These are phyloP conservation scores for Periophthalmodon schlosseri DNA, from an alignment of 2,113 vertebrate species.

Conservation along the genomic window DNA sequence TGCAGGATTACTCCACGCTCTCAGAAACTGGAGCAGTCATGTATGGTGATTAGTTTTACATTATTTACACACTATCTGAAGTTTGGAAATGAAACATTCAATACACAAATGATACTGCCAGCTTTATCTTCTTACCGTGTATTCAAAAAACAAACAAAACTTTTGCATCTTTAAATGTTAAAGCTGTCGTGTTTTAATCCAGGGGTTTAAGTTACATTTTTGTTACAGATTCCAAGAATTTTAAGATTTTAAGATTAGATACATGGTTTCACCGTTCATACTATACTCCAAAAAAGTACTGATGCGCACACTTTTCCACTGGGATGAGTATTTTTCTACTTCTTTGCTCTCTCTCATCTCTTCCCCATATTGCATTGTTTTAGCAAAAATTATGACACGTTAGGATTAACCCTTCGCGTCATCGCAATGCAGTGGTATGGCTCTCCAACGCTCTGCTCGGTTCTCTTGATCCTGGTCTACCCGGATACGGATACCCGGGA, in stretches of 20 bases:
- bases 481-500: conserved; percentile 80
- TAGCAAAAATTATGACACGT: conserved; percentile 43
- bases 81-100: conserved; percentile 29
- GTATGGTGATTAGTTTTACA: conserved; percentile 44
- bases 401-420: conserved; percentile 66
- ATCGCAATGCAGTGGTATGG: conserved; percentile 67
- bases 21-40: conserved; percentile 22
- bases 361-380: conserved; percentile 41
- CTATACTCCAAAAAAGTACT: conserved; percentile 38
- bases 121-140: neutral
- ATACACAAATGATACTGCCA: conserved; percentile 6
- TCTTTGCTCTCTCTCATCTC: conserved; percentile 9
- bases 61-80: conserved; percentile 32
- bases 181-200: neutral
- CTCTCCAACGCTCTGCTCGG: conserved; percentile 52
- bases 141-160: neutral
- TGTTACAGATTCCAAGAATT: neutral
- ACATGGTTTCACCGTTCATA: conserved; percentile 20
- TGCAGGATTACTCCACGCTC: conserved; percentile 17
- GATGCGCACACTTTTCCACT: conserved; percentile 38
- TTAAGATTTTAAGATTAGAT: neutral
- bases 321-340: conserved; percentile 18
- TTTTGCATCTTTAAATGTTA: neutral
- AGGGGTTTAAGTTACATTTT: neutral
- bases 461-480: conserved; percentile 74